These are phyloP conservation scores for Rhombomys opimus DNA, from an alignment of 2,113 vertebrate genomes.

Conservation along the genomic window DNA sequence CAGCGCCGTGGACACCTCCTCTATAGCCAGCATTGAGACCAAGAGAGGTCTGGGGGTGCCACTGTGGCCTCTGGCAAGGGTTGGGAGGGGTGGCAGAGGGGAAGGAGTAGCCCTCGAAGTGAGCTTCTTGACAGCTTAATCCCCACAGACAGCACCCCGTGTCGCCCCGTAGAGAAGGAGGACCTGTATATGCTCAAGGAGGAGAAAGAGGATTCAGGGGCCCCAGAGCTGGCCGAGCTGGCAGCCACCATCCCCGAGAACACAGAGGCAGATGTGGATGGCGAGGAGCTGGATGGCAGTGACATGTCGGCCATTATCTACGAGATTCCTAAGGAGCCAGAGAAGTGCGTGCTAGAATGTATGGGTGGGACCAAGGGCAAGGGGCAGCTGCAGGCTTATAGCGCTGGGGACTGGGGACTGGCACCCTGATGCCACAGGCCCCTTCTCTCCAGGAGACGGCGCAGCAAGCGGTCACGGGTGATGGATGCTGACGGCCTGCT, in stretches of 20 bases:
- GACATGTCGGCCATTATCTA: slow-evolving; percentile 85
- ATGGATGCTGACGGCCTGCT: slow-evolving; percentile 92
- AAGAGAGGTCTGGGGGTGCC: slow-evolving; percentile 78
- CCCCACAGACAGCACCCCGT: slow-evolving; percentile 28
- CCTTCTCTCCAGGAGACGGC: slow-evolving; percentile 86
- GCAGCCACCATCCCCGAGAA: not conserved
- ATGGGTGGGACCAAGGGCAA: not conserved
- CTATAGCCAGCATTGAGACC: slow-evolving; percentile 68
- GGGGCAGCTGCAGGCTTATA: not conserved
- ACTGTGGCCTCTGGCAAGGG: not conserved
- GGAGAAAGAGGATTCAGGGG: slow-evolving; percentile 74
- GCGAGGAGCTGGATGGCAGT: slow-evolving; percentile 70
- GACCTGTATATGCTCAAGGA: slow-evolving; percentile 79
- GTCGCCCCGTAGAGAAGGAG: slow-evolving; percentile 79
- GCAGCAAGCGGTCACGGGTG: slow-evolving; percentile 89
- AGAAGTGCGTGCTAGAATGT: slow-evolving; percentile 79
- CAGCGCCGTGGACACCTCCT: slow-evolving; percentile 26
- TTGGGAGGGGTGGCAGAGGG: not conserved
- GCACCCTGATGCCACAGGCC: not conserved
- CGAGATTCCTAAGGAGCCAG: slow-evolving; percentile 84
- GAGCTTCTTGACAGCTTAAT: not conserved
- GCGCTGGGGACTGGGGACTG: not conserved
- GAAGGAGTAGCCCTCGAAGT: not conserved
- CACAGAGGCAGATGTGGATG: not conserved
- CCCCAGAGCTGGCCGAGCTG: slow-evolving; percentile 59